These are phyloP conservation scores for Varanus komodoensis DNA, from an alignment of 2,113 vertebrate species.

Conservation along the genomic window DNA sequence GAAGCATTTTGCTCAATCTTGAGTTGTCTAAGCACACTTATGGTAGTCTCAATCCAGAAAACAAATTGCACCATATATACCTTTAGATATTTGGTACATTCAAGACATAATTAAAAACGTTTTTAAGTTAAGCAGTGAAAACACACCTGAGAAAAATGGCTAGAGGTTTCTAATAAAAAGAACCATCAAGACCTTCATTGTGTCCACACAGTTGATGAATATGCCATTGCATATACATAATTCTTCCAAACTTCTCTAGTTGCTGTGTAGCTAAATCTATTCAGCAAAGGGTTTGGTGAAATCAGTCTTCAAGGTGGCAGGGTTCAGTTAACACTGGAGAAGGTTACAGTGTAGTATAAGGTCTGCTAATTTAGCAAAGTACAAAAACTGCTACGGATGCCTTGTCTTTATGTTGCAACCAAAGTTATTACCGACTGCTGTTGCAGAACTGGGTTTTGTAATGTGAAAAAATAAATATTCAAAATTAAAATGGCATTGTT, in stretches of 20 bases:
- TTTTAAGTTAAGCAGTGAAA: not conserved
- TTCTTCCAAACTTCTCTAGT: slow-evolving; percentile 17
- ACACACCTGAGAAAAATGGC: not conserved
- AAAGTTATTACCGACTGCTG: not conserved
- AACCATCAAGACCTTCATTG: slow-evolving; percentile 4
- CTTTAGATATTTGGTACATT: not conserved
- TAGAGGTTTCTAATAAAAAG: slow-evolving; percentile 16
- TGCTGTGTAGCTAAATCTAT: slow-evolving; percentile 5
- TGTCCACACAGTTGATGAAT: not conserved
- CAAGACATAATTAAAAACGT: not conserved
- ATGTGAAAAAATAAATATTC: not conserved
- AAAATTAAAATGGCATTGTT: not conserved
- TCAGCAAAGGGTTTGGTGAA: slow-evolving; percentile 19
- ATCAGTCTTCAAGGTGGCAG: slow-evolving; percentile 23
- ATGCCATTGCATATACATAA: not conserved
- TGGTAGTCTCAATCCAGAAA: not conserved
- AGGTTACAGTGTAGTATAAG: not conserved
- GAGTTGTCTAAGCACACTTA: not conserved
- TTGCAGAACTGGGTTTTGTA: not conserved
- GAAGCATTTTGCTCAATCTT: not conserved
- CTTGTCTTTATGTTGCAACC: not conserved
- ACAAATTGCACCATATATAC: not conserved
- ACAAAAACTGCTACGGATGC: slow-evolving; percentile 13
- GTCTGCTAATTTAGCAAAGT: not conserved
- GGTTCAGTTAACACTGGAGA: not conserved